Conservation (phyloP, 2,888 invertebrate species). For the Seladonia tumulorum region DNA sequence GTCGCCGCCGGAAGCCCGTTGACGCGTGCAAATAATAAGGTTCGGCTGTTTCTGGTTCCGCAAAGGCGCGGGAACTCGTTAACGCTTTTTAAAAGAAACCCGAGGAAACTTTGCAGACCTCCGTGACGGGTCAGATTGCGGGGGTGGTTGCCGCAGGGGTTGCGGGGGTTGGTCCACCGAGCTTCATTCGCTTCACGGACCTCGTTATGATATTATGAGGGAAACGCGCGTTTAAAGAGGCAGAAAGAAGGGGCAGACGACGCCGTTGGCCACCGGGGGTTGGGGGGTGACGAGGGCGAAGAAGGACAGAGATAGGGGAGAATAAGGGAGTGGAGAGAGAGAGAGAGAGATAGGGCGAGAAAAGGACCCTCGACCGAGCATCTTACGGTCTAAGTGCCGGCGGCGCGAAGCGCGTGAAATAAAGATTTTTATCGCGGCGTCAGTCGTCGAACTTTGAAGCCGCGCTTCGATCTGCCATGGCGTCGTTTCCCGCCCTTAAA, state of each 20-base stretch:
- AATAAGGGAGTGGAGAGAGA: conserved; percentile 13
- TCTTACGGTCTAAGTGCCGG: conserved; percentile 62
- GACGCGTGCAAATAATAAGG: conserved; percentile 61
- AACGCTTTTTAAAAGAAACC: conserved; percentile 68
- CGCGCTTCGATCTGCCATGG: conserved; percentile 40
- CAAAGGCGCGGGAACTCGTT: conserved; percentile 55
- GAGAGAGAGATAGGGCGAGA: conserved; percentile 13
- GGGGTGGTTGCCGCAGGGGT: conserved; percentile 12
- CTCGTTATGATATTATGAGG: conserved; percentile 72
- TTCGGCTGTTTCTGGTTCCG: conserved; percentile 52
- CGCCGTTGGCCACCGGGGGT: not conserved
- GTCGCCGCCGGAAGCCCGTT: not conserved
- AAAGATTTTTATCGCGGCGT: conserved; percentile 68
- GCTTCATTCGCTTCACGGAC: conserved; percentile 47
- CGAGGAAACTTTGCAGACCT: conserved; percentile 67
- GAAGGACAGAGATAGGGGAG: not conserved
- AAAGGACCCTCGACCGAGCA: conserved; percentile 56
- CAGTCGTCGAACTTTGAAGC: conserved; percentile 61
- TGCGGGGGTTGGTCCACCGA: conserved; percentile 35
- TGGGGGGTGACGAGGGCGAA: not conserved
- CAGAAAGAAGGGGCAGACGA: not conserved
- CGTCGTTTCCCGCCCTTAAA: not conserved
- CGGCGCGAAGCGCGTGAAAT: conserved; percentile 58
- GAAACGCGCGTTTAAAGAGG: conserved; percentile 66
- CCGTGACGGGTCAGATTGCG: not conserved